Evolutionary conservation across 2,888 invertebrate genomes (phyloP), one percentile per base, ranked within the genome.

Genomic region (Aphodius sticticus): DNA sequence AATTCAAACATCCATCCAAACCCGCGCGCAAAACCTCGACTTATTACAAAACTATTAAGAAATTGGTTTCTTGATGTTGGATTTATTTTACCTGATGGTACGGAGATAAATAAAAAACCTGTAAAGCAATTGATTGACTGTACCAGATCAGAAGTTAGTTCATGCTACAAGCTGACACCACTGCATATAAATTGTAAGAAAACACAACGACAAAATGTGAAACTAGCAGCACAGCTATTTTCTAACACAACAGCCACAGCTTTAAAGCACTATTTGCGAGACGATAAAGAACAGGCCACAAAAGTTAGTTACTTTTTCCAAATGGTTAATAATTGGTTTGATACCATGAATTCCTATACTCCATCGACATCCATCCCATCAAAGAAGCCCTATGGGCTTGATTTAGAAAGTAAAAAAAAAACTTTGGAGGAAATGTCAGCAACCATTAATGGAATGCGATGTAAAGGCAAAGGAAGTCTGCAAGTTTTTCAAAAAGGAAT

Each of bases 241-340:
- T n/a, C n/a, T n/a, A n/a, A n/a, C n/a, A n/a, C n/a, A n/a, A n/a
- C n/a, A n/a, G n/a, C n/a, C n/a, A n/a, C n/a, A n/a, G n/a, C n/a
- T n/a, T n/a, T n/a, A n/a, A n/a, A n/a, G n/a, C n/a, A n/a, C n/a
- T n/a, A n/a, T n/a, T n/a, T n/a, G n/a, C n/a, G n/a, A n/a, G n/a
- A n/a, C n/a, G n/a, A n/a, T n/a, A n/a, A n/a, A n/a, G n/a, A n/a
- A n/a, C n/a, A n/a, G n/a, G n/a, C n/a, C n/a, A n/a, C n/a, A n/a
- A n/a, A n/a, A n/a, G n/a, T n/a, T n/a, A n/a, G n/a, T n/a, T n/a
- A n/a, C n/a, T n/a, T n/a, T n/a, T n/a, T n/a, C n/a, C 83, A 83
- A 38, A 9, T 81, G 53, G 80, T 85, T 0, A 85, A 84, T 80
- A 76, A 70, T 16, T 86, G 86, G 86, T 85, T 85, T 80, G 84